Conservation (phyloP, 64 coral and sea anemone genomes). For the Pocillopora damicornis region DNA sequence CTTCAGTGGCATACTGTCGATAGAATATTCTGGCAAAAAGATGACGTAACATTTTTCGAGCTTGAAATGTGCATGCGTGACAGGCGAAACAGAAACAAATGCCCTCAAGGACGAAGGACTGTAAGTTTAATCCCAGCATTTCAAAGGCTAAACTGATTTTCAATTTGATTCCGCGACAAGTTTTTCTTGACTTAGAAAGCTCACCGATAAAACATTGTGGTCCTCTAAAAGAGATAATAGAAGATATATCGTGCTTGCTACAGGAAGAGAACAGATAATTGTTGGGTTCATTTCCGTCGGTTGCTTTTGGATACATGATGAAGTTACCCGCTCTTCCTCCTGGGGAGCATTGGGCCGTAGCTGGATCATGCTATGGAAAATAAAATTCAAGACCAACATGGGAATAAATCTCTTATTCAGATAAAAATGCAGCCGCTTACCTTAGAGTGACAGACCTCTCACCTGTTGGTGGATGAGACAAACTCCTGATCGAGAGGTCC, state of each 20-base stretch:
- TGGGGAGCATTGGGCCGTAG: conserved; percentile 33
- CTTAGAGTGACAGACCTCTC: no score
- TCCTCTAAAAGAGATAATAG: conserved; percentile 54
- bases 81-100: no score
- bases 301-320: conserved; percentile 72
- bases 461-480: no score
- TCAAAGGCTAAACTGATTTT: neutral
- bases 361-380: conserved; percentile 67
- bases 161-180: neutral
- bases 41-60: neutral
- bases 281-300: conserved; percentile 60
- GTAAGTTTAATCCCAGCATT: no score
- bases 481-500: no score
- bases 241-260: conserved; percentile 55
- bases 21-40: no score
- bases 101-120: no score
- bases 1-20: no score
- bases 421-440: neutral
- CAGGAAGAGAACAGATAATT: conserved; percentile 78
- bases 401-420: neutral
- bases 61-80: no score
- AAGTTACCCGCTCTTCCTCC: conserved; percentile 69
- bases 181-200: neutral
- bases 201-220: conserved; percentile 79
- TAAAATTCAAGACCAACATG: neutral